phyloP scores from a whole-genome alignment of 1,140 invertebrate genomes.

The Polyergus mexicanus region DNA sequence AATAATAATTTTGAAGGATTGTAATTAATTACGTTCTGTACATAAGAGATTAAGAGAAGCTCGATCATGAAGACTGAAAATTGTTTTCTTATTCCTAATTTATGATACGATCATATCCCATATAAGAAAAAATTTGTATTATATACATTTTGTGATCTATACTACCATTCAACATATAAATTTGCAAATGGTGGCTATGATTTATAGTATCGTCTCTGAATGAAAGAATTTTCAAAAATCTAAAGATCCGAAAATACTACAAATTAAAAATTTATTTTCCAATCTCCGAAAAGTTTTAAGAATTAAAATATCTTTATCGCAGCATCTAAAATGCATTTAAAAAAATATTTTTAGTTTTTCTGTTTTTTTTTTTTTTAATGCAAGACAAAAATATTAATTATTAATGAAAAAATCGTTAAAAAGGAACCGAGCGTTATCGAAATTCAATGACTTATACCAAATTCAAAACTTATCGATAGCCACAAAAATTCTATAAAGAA shows the following conservation, averaged over 20 bases:
- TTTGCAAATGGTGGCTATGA: neutral
- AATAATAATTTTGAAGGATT: neutral
- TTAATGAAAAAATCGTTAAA: too few species aligned
- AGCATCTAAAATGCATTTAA: neutral
- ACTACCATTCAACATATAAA: neutral
- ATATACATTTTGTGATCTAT: too few species aligned
- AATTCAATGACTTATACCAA: too few species aligned
- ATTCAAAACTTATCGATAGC: too few species aligned
- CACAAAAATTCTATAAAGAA: too few species aligned
- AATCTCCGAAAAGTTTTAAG: too few species aligned
- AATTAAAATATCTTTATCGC: too few species aligned
- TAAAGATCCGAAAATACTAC: neutral
- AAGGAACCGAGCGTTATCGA: too few species aligned
- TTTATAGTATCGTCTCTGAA: neutral
- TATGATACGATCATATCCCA: neutral
- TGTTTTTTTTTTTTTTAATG: too few species aligned
- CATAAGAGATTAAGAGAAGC: neutral
- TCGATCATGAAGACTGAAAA: neutral
- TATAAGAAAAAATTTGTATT: conserved; percentile 4
- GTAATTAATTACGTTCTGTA: neutral
- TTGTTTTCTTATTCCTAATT: neutral
- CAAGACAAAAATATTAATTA: neutral
- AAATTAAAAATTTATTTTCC: neutral
- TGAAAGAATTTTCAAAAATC: neutral
- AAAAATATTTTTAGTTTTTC: neutral